A percentile compares a stretch with the other conserved stretches of the same genome.
phyloP scores from a whole-genome alignment of 2,797 vertebrate genomes.

The Crypturellus tataupa region DNA sequence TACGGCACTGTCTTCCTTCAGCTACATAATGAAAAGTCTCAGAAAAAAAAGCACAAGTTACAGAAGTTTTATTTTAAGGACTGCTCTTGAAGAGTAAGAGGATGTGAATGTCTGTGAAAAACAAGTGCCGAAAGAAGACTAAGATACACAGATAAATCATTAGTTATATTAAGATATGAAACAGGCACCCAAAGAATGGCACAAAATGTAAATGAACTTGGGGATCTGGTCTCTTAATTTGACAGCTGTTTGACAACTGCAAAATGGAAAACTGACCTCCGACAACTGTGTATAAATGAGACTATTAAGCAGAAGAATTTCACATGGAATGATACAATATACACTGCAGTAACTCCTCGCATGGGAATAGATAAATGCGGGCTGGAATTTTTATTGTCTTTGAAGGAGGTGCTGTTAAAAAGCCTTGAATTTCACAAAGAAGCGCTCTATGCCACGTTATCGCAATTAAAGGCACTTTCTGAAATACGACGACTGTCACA shows the following conservation, averaged over 20 bases:
- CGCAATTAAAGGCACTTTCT: conserved; percentile 82
- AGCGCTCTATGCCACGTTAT: conserved; percentile 77
- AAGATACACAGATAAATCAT: conserved; percentile 71
- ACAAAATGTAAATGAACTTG: conserved; percentile 81
- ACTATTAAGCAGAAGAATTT: conserved; percentile 82
- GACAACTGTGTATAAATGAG: conserved; percentile 81
- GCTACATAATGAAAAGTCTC: background rate
- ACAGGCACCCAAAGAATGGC: conserved; percentile 70
- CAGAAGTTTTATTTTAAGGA: conserved; percentile 56
- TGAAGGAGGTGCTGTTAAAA: conserved; percentile 80
- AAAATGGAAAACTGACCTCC: conserved; percentile 83
- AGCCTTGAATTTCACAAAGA: conserved; percentile 80
- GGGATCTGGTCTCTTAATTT: conserved; percentile 80
- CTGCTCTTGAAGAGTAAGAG: conserved; percentile 35
- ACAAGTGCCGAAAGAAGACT: conserved; percentile 46
- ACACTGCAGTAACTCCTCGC: conserved; percentile 79
- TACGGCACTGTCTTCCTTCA: background rate
- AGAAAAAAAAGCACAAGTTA: background rate
- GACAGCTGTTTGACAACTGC: conserved; percentile 84
- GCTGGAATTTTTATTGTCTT: conserved; percentile 84
- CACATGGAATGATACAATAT: conserved; percentile 83
- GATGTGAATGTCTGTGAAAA: conserved; percentile 67
- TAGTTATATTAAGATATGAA: conserved; percentile 77
- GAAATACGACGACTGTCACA: conserved; percentile 47
- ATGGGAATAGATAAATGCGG: conserved; percentile 81